Conservation (phyloP, 2,797 vertebrate genomes). For the Phoeniculus purpureus region DNA sequence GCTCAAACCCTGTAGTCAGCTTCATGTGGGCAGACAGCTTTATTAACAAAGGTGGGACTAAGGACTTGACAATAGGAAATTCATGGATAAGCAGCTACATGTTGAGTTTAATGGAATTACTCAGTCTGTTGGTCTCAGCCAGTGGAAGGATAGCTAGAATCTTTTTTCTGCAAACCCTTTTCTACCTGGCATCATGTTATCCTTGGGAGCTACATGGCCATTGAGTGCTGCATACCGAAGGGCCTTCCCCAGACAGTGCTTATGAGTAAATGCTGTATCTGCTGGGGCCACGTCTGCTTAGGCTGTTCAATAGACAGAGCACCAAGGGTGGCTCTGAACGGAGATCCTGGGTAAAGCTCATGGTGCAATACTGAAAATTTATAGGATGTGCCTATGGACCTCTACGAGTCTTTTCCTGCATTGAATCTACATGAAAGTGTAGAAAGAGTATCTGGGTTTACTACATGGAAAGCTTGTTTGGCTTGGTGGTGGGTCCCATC, state of each 20-base stretch:
- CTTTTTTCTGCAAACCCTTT: not conserved
- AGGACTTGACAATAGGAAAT: not conserved
- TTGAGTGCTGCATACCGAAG: not conserved
- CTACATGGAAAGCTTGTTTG: not conserved
- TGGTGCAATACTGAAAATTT: not conserved
- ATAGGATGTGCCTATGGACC: not conserved
- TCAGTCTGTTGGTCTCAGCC: not conserved
- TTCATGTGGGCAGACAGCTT: not conserved
- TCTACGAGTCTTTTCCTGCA: not conserved
- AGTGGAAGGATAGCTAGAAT: not conserved
- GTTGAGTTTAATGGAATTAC: not conserved
- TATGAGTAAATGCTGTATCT: not conserved
- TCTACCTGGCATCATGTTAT: not conserved
- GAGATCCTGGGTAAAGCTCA: not conserved
- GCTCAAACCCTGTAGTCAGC: not conserved
- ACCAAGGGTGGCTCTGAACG: not conserved
- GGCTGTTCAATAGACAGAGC: fast-evolving
- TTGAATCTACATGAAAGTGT: not conserved
- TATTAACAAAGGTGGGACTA: not conserved
- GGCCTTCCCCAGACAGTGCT: not conserved
- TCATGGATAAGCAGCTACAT: not conserved
- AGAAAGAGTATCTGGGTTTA: not conserved
- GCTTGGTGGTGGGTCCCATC: not conserved
- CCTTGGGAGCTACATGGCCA: not conserved
- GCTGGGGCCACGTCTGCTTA: not conserved